These are phyloP conservation scores for Corvus moneduloides DNA, from an alignment of 2,113 vertebrate genomes.

Conservation along the genomic window DNA sequence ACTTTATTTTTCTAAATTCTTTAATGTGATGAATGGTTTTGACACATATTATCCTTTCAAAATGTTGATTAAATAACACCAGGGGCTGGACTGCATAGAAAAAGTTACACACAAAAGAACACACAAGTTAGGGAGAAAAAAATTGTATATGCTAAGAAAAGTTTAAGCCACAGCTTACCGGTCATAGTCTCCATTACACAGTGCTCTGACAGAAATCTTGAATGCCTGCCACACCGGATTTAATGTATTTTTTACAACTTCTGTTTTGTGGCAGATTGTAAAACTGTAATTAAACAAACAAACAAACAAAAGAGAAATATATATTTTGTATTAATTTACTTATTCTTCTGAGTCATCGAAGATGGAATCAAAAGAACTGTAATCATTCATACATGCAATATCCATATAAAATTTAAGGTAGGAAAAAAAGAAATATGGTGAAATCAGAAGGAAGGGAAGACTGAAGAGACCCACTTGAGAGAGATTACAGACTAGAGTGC, in stretches of 20 bases:
- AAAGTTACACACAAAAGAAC: not conserved
- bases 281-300: conserved; percentile 72
- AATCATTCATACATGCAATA: not conserved
- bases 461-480: not conserved
- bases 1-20: not conserved
- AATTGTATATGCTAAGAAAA: not conserved
- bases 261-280: conserved; percentile 93
- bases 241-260: conserved; percentile 90
- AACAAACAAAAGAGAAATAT: not conserved
- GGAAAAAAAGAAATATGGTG: not conserved
- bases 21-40: not conserved
- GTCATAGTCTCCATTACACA: conserved; percentile 93
- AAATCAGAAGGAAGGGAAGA: not conserved
- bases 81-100: not conserved
- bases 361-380: not conserved
- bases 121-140: not conserved
- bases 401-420: not conserved
- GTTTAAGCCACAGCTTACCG: conserved; percentile 69
- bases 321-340: not conserved
- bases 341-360: not conserved
- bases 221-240: conserved; percentile 95
- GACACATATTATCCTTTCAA: not conserved
- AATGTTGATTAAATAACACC: not conserved
- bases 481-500: not conserved
- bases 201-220: conserved; percentile 87